These are phyloP conservation scores for Troglohyphantes excavatus DNA, from an alignment of 2,888 invertebrate species.

Conservation along the genomic window DNA sequence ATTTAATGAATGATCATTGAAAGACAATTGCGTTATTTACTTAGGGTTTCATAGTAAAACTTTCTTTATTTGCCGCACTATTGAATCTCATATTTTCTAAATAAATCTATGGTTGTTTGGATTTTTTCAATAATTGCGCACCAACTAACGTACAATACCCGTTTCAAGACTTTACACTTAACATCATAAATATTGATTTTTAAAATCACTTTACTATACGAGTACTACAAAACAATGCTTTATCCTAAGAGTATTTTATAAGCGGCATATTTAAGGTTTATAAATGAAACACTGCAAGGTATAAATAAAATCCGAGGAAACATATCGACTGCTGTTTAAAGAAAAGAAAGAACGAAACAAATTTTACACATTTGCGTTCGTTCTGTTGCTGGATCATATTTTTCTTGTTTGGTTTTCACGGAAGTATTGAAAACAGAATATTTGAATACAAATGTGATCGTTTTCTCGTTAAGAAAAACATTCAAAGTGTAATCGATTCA, in stretches of 20 bases:
- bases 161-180: too few relatives aligned
- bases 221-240: too few relatives aligned
- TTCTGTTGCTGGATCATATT: background rate
- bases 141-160: background rate
- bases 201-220: too few relatives aligned
- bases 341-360: background rate
- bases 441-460: slow-evolving; percentile 39
- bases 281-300: background rate
- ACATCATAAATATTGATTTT: background rate
- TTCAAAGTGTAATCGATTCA: slow-evolving; percentile 5
- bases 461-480: slow-evolving; percentile 32
- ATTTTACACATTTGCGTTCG: background rate
- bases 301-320: background rate
- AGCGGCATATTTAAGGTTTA: background rate
- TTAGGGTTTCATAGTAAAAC: too few relatives aligned
- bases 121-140: too few relatives aligned
- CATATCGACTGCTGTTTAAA: background rate
- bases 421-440: slow-evolving; percentile 47
- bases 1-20: too few relatives aligned
- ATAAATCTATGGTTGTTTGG: too few relatives aligned
- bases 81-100: too few relatives aligned
- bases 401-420: background rate
- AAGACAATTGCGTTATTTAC: too few relatives aligned
- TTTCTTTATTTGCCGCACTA: too few relatives aligned
- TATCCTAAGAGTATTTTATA: background rate